phyloP scores from a whole-genome alignment of 2,113 vertebrate genomes.

The Heteronetta atricapilla region DNA sequence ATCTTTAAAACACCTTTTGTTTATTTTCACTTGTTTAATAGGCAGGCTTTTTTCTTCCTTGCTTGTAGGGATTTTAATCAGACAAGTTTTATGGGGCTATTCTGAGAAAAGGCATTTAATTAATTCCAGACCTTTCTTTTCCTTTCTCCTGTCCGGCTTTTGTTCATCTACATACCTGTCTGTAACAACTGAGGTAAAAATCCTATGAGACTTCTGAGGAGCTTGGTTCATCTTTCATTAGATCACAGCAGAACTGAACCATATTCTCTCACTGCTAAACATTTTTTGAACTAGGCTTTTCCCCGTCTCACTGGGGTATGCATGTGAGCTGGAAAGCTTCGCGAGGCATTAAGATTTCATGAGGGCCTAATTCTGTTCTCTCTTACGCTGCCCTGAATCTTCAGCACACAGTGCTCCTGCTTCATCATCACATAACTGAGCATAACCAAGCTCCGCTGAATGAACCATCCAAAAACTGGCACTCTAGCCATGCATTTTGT shows the following conservation, averaged over 20 bases:
- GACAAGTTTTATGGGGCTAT: conserved; percentile 3
- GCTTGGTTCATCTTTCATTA: conserved; percentile 44
- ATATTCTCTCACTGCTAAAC: conserved; percentile 19
- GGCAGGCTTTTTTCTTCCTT: background rate
- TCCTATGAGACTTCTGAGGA: conserved; percentile 40
- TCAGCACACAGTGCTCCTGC: background rate
- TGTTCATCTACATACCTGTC: conserved; percentile 16
- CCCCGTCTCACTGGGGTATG: conserved; percentile 41
- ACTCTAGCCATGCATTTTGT: background rate
- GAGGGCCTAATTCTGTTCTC: conserved; percentile 55
- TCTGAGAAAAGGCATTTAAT: background rate
- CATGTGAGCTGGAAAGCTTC: conserved; percentile 49
- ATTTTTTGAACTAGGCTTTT: conserved; percentile 58
- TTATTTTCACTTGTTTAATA: background rate
- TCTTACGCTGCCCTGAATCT: background rate
- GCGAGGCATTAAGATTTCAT: conserved; percentile 58
- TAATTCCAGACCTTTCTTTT: conserved; percentile 12
- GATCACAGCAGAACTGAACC: conserved; percentile 55
- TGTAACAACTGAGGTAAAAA: conserved; percentile 33
- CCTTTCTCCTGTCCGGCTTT: background rate
- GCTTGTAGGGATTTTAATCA: conserved; percentile 23
- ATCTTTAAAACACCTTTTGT: conserved; percentile 20
- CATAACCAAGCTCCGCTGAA: background rate
- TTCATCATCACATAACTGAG: background rate
- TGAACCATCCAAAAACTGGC: background rate